Base-by-base conservation (phyloP, 2,113 vertebrate species). In the Coturnix japonica region DNA sequence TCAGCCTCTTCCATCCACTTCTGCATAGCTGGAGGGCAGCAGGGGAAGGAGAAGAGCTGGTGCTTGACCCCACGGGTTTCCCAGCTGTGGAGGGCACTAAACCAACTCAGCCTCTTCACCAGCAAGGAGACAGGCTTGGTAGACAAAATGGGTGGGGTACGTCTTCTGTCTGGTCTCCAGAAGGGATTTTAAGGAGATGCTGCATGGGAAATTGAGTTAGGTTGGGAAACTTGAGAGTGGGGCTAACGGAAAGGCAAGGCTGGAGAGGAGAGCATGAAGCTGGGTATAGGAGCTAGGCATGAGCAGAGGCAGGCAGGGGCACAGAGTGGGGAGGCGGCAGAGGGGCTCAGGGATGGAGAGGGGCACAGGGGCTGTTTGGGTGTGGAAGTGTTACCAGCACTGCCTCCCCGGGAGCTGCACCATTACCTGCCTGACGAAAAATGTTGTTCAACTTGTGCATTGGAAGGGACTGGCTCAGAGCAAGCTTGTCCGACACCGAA, bases 401-500 rank as follows among this genome's bases (percentile, higher is more conserved):
- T 87, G 90, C 76, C 74, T 88, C 82, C 73, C 89, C 0, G 1
- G 74, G 70, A 73, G 89, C 81, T 79, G 92, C 89, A 75, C 95
- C 94, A 94, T 95, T 95, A 94, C 95, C 95, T 93, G 91, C 86
- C 89, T 0, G 1, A 84, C 82, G 89, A 92, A 94, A 95, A 95
- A 96, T 96, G 94, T 89, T 93, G 94, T 95, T 94, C 71, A 90
- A 89, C 95, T 96, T 95, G 95, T 91, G 95, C 93, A 86, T 44
- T 72, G 91, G 49, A 94, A 91, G 89, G 94, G 49, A 71, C 83
- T 86, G 90, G 86, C 88, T 87, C 88, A 84, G 92, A 83, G 86
- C 92, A 81, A 94, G 92, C 92, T 94, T 89, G 94, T 94, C 92
- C 91, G 75, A 93, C 91, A 92, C 81, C 10, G 6, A 87, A 84